Base-by-base conservation (phyloP, 2,888 invertebrate species). In the Lordiphosa andalusiaca region DNA sequence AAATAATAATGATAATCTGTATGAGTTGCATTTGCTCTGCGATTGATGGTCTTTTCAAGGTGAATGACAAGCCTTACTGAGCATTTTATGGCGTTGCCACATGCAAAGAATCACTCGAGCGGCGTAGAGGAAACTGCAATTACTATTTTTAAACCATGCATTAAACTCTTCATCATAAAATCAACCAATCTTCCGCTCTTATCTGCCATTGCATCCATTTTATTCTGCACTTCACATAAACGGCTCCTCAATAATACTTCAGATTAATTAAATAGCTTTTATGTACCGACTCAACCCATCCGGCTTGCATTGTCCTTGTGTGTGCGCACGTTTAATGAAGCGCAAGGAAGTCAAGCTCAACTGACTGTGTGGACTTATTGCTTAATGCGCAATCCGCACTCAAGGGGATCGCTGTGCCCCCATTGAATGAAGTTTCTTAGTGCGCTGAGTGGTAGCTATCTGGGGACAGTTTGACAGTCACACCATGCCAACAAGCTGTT, bases 271-370 rank as follows among this genome's bases (percentile, higher is more conserved):
- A 44, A 44, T 33, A 33, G 44, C 33, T 44, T 33, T 44, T 16
- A 10, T 33, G 44, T 16, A n/a, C 30, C 16, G 16, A 10, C 10
- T 10, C 10, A 30, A 30, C 30, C 30, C 30, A 30, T 30, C 9
- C 30, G 10, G 30, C 9, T 30, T 9, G 30, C 16, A 33, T 33
- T 44, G 30, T 44, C 16, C 33, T 44, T 44, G 10, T 30, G 7
- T 19, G 39, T 39, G 37, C 13, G 53, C n/a, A n/a, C 38, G 58
- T 25, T 58, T 56, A 65, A 60, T 72, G 59, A 60, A 67, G 53
- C 59, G 16, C 19, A 56, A 61, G 62, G 56, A 73, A 68, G 44
- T 61, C 49, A 63, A 65, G 61, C 58, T 53, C 62, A 65, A 73
- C 51, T 56, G 53, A 61, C 58, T 65, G 47, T 55, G 55, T 53